Conservation (phyloP, 30 jellyfish, hydroid and myxozoan species). For the Aurelia sp. region DNA sequence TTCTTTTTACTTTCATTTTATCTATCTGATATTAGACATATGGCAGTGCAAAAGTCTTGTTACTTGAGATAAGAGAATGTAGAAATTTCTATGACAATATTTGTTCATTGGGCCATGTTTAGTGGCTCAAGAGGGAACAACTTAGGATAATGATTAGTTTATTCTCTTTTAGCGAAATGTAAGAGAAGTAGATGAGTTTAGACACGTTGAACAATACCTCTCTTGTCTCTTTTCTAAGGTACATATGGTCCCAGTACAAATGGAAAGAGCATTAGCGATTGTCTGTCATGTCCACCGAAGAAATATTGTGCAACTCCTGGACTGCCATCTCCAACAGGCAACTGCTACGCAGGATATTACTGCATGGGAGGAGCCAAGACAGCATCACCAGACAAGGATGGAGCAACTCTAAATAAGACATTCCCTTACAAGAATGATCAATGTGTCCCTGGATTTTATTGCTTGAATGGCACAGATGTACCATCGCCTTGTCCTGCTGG, state of each 20-base stretch:
- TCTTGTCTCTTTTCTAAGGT: constrained; percentile 30
- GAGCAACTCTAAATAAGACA: constrained; percentile 60
- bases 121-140: no score
- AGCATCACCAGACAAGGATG: constrained; percentile 82
- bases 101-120: no score
- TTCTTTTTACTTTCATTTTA: no score
- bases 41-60: no score
- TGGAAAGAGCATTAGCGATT: constrained; percentile 29
- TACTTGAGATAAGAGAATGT: no score
- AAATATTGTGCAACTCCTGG: constrained; percentile 82
- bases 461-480: constrained; percentile 92
- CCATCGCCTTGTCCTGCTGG: constrained; percentile 98
- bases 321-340: constrained; percentile 79
- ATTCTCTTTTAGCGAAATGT: not conserved
- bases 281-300: constrained; percentile 76
- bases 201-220: not conserved
- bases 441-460: constrained; percentile 91
- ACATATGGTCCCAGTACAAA: constrained; percentile 82
- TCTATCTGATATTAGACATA: no score
- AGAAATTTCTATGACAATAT: no score
- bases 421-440: constrained; percentile 88
- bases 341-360: constrained; percentile 91
- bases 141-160: no score
- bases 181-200: not conserved
- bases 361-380: constrained; percentile 88